These are phyloP conservation scores for Raphicerus campestris DNA, from an alignment of 2,113 vertebrate species.

Conservation along the genomic window DNA sequence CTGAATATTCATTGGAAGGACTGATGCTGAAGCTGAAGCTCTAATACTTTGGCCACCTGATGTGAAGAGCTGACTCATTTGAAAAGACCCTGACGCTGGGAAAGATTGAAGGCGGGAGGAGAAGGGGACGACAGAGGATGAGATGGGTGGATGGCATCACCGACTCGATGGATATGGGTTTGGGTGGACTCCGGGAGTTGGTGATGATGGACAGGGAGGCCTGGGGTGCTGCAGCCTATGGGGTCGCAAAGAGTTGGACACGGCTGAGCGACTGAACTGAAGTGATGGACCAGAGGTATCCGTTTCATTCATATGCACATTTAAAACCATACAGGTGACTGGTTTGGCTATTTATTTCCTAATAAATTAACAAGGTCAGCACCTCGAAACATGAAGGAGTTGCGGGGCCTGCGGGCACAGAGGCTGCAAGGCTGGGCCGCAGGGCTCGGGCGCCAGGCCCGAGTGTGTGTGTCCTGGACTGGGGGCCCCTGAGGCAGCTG, in stretches of 20 bases:
- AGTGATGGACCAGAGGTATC: not conserved
- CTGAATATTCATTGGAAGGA: not conserved
- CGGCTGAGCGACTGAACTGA: rapidly evolving
- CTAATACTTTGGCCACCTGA: not conserved
- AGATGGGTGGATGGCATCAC: not conserved
- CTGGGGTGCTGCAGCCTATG: not conserved
- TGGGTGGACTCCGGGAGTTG: not conserved
- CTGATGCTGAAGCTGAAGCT: not conserved
- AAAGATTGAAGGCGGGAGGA: not conserved
- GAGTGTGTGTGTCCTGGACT: rapidly evolving
- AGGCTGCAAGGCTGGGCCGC: too few species aligned
- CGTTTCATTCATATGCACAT: not conserved
- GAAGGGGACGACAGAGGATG: rapidly evolving
- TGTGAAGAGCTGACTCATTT: not conserved
- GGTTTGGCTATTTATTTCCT: not conserved
- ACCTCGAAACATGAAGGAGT: not conserved
- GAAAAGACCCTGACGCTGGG: not conserved
- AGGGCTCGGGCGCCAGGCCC: not conserved
- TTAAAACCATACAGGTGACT: not conserved
- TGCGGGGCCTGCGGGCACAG: not conserved
- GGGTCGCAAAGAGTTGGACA: not conserved
- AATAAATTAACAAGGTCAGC: not conserved
- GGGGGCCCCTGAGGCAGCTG: not conserved
- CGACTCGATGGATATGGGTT: not conserved
- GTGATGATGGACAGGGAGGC: not conserved